Conservation (phyloP, 2,113 vertebrate genomes). For the Petaurus breviceps region DNA sequence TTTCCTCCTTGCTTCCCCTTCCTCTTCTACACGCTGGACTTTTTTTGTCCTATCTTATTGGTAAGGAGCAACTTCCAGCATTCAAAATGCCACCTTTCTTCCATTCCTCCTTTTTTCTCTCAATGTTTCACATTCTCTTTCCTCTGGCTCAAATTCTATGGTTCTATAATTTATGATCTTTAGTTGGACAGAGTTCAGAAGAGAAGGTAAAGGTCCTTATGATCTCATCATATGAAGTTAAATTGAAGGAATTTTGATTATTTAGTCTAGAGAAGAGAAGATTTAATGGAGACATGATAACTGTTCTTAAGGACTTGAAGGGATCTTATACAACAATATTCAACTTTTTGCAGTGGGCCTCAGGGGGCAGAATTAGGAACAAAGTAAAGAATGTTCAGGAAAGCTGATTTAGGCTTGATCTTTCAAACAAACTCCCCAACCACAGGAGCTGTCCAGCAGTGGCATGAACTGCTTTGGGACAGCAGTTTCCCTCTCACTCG, state of each 20-base stretch:
- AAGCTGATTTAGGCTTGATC: neutral
- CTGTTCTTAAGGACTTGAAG: neutral
- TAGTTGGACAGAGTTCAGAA: neutral
- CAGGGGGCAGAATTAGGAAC: neutral
- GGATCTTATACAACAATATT: neutral
- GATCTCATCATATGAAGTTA: neutral
- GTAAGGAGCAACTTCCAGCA: neutral
- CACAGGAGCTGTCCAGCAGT: neutral
- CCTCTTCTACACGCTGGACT: neutral
- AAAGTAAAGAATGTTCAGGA: neutral
- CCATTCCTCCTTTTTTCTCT: conserved; percentile 44
- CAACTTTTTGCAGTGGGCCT: neutral
- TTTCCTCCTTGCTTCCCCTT: neutral
- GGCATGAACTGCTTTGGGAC: neutral
- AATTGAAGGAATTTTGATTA: neutral
- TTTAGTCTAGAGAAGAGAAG: neutral
- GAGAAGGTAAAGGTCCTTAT: neutral
- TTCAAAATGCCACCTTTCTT: neutral
- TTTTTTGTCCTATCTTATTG: neutral
- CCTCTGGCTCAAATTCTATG: neutral
- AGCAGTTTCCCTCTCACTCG: neutral
- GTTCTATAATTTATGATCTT: neutral
- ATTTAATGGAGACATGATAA: neutral
- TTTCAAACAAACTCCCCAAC: neutral
- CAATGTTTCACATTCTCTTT: neutral